Base-by-base conservation (phyloP, 2,797 vertebrate species). In the Epinephelus malabaricus region DNA sequence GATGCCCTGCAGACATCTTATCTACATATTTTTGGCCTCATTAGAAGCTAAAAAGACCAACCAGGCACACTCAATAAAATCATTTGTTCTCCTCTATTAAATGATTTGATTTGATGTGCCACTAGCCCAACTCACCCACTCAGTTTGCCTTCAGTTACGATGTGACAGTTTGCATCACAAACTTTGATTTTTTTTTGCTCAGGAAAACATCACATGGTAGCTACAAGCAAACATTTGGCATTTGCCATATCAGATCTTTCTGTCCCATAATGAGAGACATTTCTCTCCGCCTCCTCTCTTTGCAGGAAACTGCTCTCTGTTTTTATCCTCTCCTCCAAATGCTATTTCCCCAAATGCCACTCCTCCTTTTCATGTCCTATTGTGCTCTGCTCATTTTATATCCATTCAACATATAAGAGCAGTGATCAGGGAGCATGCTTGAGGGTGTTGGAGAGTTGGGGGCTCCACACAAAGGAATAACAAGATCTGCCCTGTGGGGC, bases 281-380 rank as follows among this genome's bases (percentile, higher is more conserved):
- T 63, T 86, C 60, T 78, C 38, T 62, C 53, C 27, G 34, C 64
- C 58, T 73, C 51, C 60, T 73, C 66, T 73, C 38, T 76, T 83
- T 79, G 15, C 65, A 65, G 75, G 75, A 84, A 81, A 54, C 18
- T n/a, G 53, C 79, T 73, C 78, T 79, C 56, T 63, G 63, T 51
- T 79, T 82, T 77, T 69, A 81, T 84, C 84, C 72, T 68, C 62
- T 82, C 58, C 34, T 70, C 69, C 82, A 78, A 84, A 80, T 90
- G 82, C 82, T 83, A 89, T 86, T 88, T 86, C 82, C 74, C 76
- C 71, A 88, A 91, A 91, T 76, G 76, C 78, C 81, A 78, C 75
- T 86, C 84, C 79, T 89, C 78, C 77, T 76, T 73, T 84, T 88
- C 82, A 89, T 77, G 83, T 69, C 45, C 73, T 62, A 47, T 83